A percentile compares a stretch with the other conserved stretches of the same genome.
These are phyloP conservation scores for Epizoanthus stellaris DNA, from an alignment of 92 coral and sea anemone genomes.

Conservation along the genomic window DNA sequence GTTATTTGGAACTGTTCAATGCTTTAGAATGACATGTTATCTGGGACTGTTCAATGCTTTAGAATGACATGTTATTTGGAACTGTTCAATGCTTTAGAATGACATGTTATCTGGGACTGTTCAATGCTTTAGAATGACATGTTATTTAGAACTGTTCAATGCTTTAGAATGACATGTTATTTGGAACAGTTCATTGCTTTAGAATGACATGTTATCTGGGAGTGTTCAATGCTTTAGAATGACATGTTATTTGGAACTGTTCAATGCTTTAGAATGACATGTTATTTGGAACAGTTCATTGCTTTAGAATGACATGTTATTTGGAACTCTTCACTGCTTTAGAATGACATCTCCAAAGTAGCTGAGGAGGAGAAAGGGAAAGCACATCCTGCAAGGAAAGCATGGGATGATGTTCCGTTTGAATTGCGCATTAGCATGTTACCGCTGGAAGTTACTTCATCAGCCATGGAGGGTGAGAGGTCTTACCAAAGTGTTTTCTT, in stretches of 20 bases:
- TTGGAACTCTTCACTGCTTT: background rate
- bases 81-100: too few relatives aligned
- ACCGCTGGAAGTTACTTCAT: constrained; percentile 93
- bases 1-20: too few relatives aligned
- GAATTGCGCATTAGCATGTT: constrained; percentile 73
- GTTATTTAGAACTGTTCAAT: too few relatives aligned
- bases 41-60: too few relatives aligned
- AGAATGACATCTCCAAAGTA: constrained; percentile 75
- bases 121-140: too few relatives aligned
- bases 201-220: too few relatives aligned
- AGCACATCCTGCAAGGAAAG: constrained; percentile 82
- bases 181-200: too few relatives aligned
- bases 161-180: too few relatives aligned
- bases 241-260: background rate
- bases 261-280: background rate
- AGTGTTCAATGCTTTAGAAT: too few relatives aligned
- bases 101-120: too few relatives aligned
- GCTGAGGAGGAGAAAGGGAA: constrained; percentile 54
- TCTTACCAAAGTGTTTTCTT: background rate
- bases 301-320: background rate
- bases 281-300: background rate
- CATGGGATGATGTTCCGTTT: constrained; percentile 92
- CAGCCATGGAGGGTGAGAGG: constrained; percentile 95
- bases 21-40: too few relatives aligned
- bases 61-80: too few relatives aligned